A percentile compares a stretch with the other conserved stretches of the same genome.
These are phyloP conservation scores for Rafetus swinhoei DNA, from an alignment of 2,113 vertebrate genomes.

Conservation along the genomic window DNA sequence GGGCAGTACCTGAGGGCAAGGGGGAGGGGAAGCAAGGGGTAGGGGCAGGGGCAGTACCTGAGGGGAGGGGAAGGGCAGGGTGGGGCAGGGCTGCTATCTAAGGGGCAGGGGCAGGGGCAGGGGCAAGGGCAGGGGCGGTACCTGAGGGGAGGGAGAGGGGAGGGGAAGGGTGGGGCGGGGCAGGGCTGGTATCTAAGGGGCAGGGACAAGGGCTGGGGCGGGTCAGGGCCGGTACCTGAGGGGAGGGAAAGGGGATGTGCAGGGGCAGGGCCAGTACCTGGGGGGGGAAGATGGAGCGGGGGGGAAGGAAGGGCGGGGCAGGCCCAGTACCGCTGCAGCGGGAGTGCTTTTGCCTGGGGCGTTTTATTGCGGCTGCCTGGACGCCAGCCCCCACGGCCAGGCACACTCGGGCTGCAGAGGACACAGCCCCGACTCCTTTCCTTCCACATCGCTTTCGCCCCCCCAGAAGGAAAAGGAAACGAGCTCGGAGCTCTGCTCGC, in stretches of 20 bases:
- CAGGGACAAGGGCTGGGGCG: too few species aligned
- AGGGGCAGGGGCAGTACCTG: too few species aligned
- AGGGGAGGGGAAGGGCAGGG: neutral
- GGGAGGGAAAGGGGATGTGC: neutral
- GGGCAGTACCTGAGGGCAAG: neutral
- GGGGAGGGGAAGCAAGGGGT: rapidly evolving
- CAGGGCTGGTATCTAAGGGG: too few species aligned
- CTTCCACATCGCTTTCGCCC: neutral
- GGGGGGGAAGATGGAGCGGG: neutral
- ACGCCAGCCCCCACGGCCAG: neutral
- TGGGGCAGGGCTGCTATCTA: too few species aligned
- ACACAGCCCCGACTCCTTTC: neutral
- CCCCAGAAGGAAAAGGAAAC: neutral
- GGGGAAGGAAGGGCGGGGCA: neutral
- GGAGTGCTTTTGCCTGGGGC: neutral
- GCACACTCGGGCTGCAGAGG: neutral
- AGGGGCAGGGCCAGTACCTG: neutral
- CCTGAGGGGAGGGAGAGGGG: neutral
- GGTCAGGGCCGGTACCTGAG: neutral
- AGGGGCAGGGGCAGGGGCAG: too few species aligned
- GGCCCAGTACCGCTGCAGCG: neutral
- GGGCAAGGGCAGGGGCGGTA: too few species aligned
- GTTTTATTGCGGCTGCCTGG: neutral
- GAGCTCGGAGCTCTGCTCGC: neutral
- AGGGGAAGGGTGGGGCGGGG: too few species aligned